Conservation (phyloP, 1,140 invertebrate genomes). For the Wiebesia pumilae region DNA sequence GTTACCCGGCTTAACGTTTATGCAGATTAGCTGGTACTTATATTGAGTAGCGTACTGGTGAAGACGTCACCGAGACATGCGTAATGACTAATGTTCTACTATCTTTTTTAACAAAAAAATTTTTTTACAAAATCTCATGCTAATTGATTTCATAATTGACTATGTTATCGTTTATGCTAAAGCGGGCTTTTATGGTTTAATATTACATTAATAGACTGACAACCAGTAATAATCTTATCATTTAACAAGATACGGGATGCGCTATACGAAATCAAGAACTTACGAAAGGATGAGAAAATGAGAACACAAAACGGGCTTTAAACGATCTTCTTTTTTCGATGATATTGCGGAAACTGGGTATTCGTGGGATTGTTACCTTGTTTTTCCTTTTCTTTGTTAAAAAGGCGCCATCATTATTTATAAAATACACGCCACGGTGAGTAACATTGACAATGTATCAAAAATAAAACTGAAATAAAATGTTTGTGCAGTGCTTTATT, state of each 20-base stretch:
- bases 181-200: neutral
- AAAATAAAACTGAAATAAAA: neutral
- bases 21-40: neutral
- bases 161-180: neutral
- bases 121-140: neutral
- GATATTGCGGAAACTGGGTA: neutral
- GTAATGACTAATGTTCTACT: neutral
- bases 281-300: neutral
- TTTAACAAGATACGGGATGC: neutral
- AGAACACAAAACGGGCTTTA: neutral
- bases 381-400: neutral
- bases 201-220: neutral
- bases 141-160: neutral
- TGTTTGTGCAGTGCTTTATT: neutral
- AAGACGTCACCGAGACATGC: neutral
- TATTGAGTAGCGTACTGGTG: too few species aligned
- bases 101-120: neutral
- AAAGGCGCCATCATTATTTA: neutral
- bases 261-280: neutral
- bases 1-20: neutral
- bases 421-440: neutral
- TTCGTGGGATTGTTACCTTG: too few species aligned
- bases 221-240: neutral
- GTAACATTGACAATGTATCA: neutral
- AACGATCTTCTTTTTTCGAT: neutral